phyloP scores from a whole-genome alignment of 2,113 vertebrate species.

The Saimiri boliviensis region DNA sequence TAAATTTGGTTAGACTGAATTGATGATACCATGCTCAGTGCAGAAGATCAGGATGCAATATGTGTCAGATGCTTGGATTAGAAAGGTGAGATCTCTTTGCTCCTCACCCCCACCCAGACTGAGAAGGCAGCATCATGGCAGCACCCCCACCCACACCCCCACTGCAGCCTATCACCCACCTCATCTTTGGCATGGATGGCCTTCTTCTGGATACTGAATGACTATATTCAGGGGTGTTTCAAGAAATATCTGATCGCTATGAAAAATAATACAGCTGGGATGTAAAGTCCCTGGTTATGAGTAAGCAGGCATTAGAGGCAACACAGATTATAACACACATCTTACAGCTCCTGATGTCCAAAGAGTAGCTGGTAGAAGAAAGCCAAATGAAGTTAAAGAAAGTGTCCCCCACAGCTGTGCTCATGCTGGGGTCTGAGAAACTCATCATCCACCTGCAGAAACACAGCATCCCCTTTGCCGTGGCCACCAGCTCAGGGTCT shows the following conservation, averaged over 20 bases:
- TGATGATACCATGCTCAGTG: not conserved
- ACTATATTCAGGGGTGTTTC: conserved; percentile 89
- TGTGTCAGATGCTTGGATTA: not conserved
- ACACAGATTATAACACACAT: conserved; percentile 84
- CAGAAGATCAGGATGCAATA: conserved; percentile 4
- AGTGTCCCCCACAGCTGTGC: conserved; percentile 85
- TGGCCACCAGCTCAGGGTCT: conserved; percentile 90
- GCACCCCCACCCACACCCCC: not conserved
- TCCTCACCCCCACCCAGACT: not conserved
- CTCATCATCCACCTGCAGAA: conserved; percentile 88
- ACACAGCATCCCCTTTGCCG: conserved; percentile 88
- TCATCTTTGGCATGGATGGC: conserved; percentile 96
- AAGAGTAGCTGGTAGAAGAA: conserved; percentile 88
- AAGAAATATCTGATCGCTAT: conserved; percentile 89
- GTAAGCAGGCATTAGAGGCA: conserved; percentile 87
- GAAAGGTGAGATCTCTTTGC: not conserved
- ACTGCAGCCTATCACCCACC: conserved; percentile 87
- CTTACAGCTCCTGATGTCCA: conserved; percentile 90
- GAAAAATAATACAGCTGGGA: conserved; percentile 92
- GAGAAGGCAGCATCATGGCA: conserved; percentile 63
- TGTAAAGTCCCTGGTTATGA: conserved; percentile 91
- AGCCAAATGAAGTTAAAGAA: conserved; percentile 83
- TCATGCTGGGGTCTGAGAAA: conserved; percentile 91
- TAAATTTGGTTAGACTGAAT: conserved; percentile 2
- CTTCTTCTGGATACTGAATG: conserved; percentile 93